Evolutionary conservation across 2,113 vertebrate species (phyloP).

Genomic region (Numenius arquata): DNA sequence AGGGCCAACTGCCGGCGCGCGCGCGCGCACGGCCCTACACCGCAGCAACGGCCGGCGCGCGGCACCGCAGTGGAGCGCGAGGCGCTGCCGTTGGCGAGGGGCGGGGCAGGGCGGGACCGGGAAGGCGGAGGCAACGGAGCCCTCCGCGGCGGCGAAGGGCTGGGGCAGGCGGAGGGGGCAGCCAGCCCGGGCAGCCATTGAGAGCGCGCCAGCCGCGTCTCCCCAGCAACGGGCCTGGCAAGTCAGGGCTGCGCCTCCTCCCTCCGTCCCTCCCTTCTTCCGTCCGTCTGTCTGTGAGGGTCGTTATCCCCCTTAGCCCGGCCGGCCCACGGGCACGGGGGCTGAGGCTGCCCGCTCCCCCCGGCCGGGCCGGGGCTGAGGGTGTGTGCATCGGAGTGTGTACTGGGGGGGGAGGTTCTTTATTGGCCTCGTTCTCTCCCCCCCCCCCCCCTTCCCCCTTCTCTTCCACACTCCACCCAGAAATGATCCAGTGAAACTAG

Average conservation of each 20-base stretch:
- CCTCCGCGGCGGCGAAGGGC: neutral
- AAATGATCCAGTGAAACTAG: slow-evolving; percentile 64
- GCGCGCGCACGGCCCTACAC: neutral
- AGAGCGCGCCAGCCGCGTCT: slow-evolving; percentile 25
- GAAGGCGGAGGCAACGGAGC: neutral
- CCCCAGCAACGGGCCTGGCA: slow-evolving; percentile 60
- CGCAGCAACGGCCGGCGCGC: neutral
- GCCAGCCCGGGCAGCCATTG: slow-evolving; percentile 14
- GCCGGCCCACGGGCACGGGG: neutral
- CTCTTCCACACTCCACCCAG: slow-evolving; percentile 65
- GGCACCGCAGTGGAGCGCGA: neutral
- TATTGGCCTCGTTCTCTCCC: neutral
- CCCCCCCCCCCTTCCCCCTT: neutral
- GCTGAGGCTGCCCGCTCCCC: neutral
- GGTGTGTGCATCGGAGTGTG: neutral
- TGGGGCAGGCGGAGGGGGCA: neutral
- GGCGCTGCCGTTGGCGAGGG: neutral
- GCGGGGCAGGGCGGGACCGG: neutral
- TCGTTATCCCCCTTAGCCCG: neutral
- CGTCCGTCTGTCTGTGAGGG: neutral
- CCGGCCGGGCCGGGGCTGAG: neutral
- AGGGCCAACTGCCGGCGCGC: no score
- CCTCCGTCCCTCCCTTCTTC: neutral
- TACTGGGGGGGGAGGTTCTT: neutral
- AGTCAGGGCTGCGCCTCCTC: slow-evolving; percentile 22